These are phyloP conservation scores for Lordiphosa mommai DNA, from an alignment of 1,140 invertebrate species.

Conservation along the genomic window DNA sequence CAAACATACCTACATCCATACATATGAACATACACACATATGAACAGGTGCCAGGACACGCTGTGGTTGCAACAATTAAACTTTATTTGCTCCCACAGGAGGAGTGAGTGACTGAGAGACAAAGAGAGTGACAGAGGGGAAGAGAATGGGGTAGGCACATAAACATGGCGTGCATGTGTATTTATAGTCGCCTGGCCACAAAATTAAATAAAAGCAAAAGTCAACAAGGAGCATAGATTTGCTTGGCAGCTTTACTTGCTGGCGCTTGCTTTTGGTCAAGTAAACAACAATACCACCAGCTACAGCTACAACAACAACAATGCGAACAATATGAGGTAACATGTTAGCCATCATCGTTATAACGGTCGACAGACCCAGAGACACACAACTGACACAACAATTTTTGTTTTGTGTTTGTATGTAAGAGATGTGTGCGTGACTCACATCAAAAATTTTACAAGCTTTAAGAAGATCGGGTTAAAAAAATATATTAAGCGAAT, in stretches of 20 bases:
- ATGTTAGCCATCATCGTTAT: constrained; percentile 72
- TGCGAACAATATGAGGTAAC: constrained; percentile 35
- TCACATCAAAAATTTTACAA: background rate
- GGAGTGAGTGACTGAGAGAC: background rate
- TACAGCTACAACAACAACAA: constrained; percentile 14
- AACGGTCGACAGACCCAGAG: constrained; percentile 49
- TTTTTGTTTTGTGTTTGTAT: constrained; percentile 20
- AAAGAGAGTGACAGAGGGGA: background rate
- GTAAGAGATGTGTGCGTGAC: constrained; percentile 26
- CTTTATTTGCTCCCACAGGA: constrained; percentile 61
- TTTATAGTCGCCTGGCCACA: constrained; percentile 73
- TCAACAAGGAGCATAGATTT: constrained; percentile 76
- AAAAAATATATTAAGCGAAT: too few relatives aligned
- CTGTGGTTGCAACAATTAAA: constrained; percentile 76
- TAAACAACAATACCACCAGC: constrained; percentile 53
- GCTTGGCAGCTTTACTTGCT: constrained; percentile 60
- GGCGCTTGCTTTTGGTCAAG: constrained; percentile 53
- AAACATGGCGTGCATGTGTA: constrained; percentile 56
- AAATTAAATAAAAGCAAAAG: constrained; percentile 78
- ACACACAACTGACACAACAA: constrained; percentile 27
- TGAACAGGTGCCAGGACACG: constrained; percentile 66
- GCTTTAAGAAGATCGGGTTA: too few relatives aligned
- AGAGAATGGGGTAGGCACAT: constrained; percentile 14
- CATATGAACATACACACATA: constrained; percentile 18
- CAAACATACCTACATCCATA: too few relatives aligned